Base-by-base conservation (phyloP, 1,140 invertebrate species). In the Pseudomyrmex flavicornis region DNA sequence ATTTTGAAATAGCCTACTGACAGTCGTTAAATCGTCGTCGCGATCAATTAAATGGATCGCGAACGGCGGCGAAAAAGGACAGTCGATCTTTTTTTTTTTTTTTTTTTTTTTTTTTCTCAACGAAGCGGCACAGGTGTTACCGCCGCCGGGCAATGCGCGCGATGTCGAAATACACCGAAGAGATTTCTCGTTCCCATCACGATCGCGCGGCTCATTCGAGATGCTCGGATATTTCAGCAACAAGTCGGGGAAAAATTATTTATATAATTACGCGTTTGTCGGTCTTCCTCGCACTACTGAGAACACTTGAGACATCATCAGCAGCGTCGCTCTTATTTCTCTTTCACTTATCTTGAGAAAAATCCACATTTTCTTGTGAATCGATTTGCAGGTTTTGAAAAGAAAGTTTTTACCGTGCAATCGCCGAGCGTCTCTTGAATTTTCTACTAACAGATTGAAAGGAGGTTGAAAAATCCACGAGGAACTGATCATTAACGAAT, bases 111-210 rank as follows among this genome's bases (percentile, higher is more conserved):
- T n/a, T n/a, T n/a, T n/a, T n/a, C n/a, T 48, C 46, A 46, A 26
- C 46, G 59, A 35, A 35, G 20, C 73, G 10, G 8, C 61, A 54
- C 84, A 70, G 65, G 44, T 84, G 56, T 84, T 69, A 61, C 22
- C 15, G 50, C 76, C 66, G 50, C 35, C 46, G 65, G 65, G 22
- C 61, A 77, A 84, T 35, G 35, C 15, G 65, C n/a, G 69, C 15
- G 70, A 76, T 63, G 70, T 85, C 59, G 66, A 77, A 70, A 65
- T 44, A 44, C 61, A n/a, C 52, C 70, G 72, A 62, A 48, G 76
- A 70, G 76, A 80, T 80, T 72, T 82, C 86, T 88, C 88, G 84
- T 88, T 89, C 80, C 85, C 88, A 83, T 88, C 84, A 79, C 85
- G 86, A 87, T 88, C 74, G 76, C 76, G 70, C 84, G 79, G 1